phyloP scores from a whole-genome alignment of 2,888 invertebrate genomes.

The Anticlea derivata region DNA sequence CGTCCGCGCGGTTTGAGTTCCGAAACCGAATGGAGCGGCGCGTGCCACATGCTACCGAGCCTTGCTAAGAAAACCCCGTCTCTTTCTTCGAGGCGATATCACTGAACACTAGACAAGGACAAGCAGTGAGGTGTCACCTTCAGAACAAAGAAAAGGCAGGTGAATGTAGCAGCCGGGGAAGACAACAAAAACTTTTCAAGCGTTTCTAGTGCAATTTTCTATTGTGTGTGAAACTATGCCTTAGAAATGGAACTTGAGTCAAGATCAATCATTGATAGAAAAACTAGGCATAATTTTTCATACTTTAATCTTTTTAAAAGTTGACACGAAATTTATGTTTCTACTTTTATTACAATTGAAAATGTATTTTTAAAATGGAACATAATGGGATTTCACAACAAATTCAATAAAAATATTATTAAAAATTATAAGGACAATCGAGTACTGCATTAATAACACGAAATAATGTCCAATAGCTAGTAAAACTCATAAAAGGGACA shows the following conservation, averaged over 20 bases:
- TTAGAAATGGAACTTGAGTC: conserved; percentile 45
- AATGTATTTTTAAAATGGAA: too few relatives aligned
- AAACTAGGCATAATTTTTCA: background rate
- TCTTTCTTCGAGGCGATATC: conserved; percentile 60
- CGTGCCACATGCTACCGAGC: conserved; percentile 74
- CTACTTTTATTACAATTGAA: too few relatives aligned
- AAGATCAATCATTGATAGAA: conserved; percentile 30
- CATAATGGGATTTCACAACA: too few relatives aligned
- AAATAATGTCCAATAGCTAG: too few relatives aligned
- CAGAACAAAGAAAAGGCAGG: conserved; percentile 67
- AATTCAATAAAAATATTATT: too few relatives aligned
- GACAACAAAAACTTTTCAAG: conserved; percentile 73
- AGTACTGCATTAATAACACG: too few relatives aligned
- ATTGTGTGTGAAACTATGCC: conserved; percentile 52
- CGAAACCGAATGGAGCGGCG: conserved; percentile 78
- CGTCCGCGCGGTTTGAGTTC: conserved; percentile 67
- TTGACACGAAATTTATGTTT: too few relatives aligned
- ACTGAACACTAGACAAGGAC: conserved; percentile 63
- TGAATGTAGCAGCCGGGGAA: conserved; percentile 72
- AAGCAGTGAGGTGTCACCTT: conserved; percentile 50
- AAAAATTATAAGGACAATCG: too few relatives aligned
- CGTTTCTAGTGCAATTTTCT: conserved; percentile 69
- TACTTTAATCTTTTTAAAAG: background rate
- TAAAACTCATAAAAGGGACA: too few relatives aligned
- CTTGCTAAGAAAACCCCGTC: conserved; percentile 58